Evolutionary conservation across 2,888 invertebrate genomes (phyloP).

Genomic region (Chymomyza amoena): DNA sequence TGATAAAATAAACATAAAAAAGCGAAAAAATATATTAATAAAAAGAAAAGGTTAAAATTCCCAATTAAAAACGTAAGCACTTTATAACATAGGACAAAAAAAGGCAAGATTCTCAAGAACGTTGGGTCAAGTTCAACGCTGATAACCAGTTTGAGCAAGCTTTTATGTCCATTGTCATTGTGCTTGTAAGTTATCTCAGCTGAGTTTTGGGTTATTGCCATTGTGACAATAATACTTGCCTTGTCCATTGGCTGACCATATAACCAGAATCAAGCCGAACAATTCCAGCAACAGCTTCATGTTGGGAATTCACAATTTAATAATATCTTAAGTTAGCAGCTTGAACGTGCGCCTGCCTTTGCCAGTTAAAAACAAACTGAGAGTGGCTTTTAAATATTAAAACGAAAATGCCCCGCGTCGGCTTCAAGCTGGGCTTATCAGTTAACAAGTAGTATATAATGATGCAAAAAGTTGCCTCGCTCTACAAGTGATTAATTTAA

Average conservation of each 20-base stretch:
- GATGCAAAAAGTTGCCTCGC: conserved; percentile 23
- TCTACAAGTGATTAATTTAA: conserved; percentile 11
- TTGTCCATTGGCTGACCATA: conserved; percentile 21
- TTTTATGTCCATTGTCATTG: conserved; percentile 9
- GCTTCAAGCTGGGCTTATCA: conserved; percentile 43
- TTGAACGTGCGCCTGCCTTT: conserved; percentile 7
- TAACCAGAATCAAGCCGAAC: background rate
- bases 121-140: conserved; percentile 53
- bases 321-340: background rate
- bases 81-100: conserved; percentile 12
- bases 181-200: background rate
- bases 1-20: conserved; percentile 13
- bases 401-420: conserved; percentile 11
- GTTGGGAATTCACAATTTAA: background rate
- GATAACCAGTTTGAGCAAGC: conserved; percentile 45
- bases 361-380: conserved; percentile 48
- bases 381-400: conserved; percentile 29
- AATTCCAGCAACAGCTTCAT: conserved; percentile 1
- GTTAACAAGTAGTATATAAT: conserved; percentile 6
- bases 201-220: background rate
- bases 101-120: conserved; percentile 15
- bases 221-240: conserved; percentile 25
- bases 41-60: background rate
- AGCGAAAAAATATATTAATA: background rate
- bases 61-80: background rate